Percentiles rank a stretch among this genome's conserved stretches.
Evolutionary conservation across 2,113 vertebrate species (phyloP).

Genomic region (Conger conger): DNA sequence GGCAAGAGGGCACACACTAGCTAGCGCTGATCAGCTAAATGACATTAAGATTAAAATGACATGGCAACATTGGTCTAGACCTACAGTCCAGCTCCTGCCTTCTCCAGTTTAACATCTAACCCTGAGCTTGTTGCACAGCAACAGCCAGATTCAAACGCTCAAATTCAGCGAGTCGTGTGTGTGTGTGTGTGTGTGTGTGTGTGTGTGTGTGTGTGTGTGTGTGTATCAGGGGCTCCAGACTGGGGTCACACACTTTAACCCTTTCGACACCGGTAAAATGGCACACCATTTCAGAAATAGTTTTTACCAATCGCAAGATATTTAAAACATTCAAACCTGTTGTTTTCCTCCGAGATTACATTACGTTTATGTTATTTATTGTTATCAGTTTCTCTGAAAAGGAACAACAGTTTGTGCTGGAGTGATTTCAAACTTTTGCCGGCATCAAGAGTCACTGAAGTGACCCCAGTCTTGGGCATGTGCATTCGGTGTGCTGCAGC

Average conservation of each 20-base stretch:
- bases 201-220: background rate
- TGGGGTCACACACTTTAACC: background rate
- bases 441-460: background rate
- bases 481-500: background rate
- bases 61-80: background rate
- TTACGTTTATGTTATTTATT: too few relatives aligned
- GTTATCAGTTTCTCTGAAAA: background rate
- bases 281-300: background rate
- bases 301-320: background rate
- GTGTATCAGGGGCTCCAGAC: background rate
- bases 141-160: background rate
- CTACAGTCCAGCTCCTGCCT: background rate
- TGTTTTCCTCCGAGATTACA: background rate
- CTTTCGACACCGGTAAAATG: background rate
- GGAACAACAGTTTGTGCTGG: too few relatives aligned
- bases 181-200: too few relatives aligned
- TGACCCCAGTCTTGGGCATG: background rate
- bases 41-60: constrained; percentile 9
- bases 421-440: background rate
- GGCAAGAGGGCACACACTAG: too few relatives aligned
- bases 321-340: background rate
- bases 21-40: constrained; percentile 32
- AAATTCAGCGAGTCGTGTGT: too few relatives aligned
- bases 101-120: background rate
- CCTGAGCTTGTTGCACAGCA: background rate